Percentiles rank a stretch among this genome's conserved stretches.
phyloP scores from a whole-genome alignment of 1,140 invertebrate species.

The Pogonomyrmex californicus region DNA sequence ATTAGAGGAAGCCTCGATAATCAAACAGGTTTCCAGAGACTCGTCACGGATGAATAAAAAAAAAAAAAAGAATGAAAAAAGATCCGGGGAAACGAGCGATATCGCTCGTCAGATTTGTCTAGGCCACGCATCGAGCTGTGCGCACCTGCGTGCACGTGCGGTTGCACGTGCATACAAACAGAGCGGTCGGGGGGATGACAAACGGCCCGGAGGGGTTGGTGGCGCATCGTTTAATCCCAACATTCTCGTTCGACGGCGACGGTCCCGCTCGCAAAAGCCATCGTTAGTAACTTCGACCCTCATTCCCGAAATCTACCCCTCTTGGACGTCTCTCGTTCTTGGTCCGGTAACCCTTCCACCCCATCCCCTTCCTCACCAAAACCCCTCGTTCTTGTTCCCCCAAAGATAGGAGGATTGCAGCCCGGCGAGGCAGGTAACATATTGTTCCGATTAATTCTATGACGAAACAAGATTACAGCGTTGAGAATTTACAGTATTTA shows the following conservation, averaged over 20 bases:
- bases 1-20: neutral
- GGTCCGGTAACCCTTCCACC: constrained; percentile 3
- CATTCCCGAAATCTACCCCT: constrained; percentile 56
- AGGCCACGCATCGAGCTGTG: constrained; percentile 21
- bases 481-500: constrained; percentile 73
- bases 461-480: constrained; percentile 67
- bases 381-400: neutral
- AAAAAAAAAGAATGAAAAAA: neutral
- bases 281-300: constrained; percentile 79
- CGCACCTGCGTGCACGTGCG: constrained; percentile 52
- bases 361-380: neutral
- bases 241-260: constrained; percentile 60
- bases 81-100: neutral
- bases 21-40: constrained; percentile 12
- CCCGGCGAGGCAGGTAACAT: constrained; percentile 67
- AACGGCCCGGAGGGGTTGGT: constrained; percentile 65
- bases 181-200: constrained; percentile 70
- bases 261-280: constrained; percentile 75
- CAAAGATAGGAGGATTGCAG: constrained; percentile 1
- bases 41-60: neutral
- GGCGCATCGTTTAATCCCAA: constrained; percentile 70
- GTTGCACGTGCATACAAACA: constrained; percentile 52
- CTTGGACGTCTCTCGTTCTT: neutral
- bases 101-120: constrained; percentile 34
- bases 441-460: constrained; percentile 78